Evolutionary conservation across 2,797 vertebrate genomes (phyloP).

Genomic region (Xenopus petersii): DNA sequence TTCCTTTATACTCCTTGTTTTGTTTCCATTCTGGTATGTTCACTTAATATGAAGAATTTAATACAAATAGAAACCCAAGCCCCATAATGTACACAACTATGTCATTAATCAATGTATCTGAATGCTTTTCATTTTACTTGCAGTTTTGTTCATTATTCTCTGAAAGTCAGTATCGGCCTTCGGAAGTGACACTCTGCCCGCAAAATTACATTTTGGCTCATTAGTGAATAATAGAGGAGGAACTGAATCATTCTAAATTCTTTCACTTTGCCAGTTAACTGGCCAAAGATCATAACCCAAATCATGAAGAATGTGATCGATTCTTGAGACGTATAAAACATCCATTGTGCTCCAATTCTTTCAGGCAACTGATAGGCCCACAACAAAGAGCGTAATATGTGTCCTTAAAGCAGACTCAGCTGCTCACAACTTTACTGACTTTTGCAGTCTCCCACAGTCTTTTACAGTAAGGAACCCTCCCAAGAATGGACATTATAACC

Average conservation of each 20-base stretch:
- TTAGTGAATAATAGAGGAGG: conserved; percentile 11
- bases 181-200: conserved; percentile 26
- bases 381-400: conserved; percentile 38
- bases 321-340: conserved; percentile 31
- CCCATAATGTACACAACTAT: not conserved
- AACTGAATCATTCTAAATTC: conserved; percentile 35
- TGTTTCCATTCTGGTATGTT: too few species aligned
- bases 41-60: too few species aligned
- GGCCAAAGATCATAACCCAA: conserved; percentile 47
- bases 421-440: conserved; percentile 1
- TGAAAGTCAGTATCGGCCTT: not conserved
- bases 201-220: conserved; percentile 31
- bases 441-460: conserved; percentile 13
- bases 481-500: too few species aligned
- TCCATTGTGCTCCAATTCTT: conserved; percentile 31
- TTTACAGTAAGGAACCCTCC: not conserved
- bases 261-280: conserved; percentile 26
- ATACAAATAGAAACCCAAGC: too few species aligned
- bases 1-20: too few species aligned
- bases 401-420: conserved; percentile 7
- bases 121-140: not conserved
- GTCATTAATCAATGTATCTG: not conserved
- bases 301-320: conserved; percentile 38
- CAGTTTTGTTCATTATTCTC: not conserved
- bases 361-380: conserved; percentile 16